A percentile compares a stretch with the other conserved stretches of the same genome.
phyloP scores from a whole-genome alignment of 2,888 invertebrate species.

The Myopa testacea region DNA sequence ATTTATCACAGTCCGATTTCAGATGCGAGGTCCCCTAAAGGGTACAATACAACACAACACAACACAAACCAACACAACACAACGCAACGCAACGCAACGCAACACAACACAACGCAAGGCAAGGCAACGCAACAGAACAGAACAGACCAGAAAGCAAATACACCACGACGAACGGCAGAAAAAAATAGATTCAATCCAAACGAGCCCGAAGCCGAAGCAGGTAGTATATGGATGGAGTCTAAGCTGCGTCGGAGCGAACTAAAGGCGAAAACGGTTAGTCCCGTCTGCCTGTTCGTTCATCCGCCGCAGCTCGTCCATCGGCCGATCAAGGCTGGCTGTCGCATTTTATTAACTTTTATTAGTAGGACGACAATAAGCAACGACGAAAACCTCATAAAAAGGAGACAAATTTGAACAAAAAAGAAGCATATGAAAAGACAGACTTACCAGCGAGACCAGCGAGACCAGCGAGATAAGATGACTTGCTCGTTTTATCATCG shows the following conservation, averaged over 20 bases:
- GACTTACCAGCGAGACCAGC: constrained; percentile 24
- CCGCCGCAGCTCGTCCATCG: background rate
- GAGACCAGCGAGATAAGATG: constrained; percentile 33
- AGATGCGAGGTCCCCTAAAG: constrained; percentile 50
- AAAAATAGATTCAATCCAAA: constrained; percentile 8
- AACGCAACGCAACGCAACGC: background rate
- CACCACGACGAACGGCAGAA: constrained; percentile 12
- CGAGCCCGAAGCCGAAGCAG: constrained; percentile 7
- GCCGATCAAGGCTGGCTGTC: constrained; percentile 45
- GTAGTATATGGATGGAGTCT: background rate
- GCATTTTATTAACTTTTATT: constrained; percentile 49
- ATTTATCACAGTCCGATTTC: constrained; percentile 67
- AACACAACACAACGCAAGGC: background rate
- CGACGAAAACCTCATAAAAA: constrained; percentile 31
- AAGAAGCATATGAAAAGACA: background rate
- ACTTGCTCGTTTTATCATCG: constrained; percentile 19
- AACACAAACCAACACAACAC: background rate
- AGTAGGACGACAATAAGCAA: constrained; percentile 35
- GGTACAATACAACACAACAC: constrained; percentile 5
- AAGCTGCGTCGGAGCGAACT: constrained; percentile 4
- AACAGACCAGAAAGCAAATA: constrained; percentile 24
- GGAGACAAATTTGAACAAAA: constrained; percentile 32
- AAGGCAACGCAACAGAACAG: background rate
- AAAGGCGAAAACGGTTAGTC: background rate
- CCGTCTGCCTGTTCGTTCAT: background rate